Conservation (phyloP, 2,888 invertebrate species). For the Anoncus sp. region DNA sequence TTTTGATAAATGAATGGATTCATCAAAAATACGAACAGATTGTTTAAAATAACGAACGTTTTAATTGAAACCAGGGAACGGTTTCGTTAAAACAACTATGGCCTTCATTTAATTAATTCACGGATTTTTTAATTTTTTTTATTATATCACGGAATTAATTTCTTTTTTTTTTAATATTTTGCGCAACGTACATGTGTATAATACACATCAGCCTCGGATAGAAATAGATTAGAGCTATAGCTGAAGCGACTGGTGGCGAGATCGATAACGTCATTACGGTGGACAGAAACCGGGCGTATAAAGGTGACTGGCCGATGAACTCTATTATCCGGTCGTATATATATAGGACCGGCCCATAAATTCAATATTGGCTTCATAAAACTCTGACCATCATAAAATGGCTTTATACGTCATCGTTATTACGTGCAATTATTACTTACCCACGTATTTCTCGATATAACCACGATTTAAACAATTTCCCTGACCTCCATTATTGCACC, state of each 20-base stretch:
- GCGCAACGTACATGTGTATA: neutral
- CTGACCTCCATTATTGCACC: neutral
- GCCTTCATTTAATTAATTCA: no score
- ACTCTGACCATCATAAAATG: constrained; percentile 15
- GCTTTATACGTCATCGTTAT: constrained; percentile 24
- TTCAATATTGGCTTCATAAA: constrained; percentile 20
- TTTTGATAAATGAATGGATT: no score
- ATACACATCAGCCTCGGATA: constrained; percentile 23
- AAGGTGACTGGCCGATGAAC: constrained; percentile 56
- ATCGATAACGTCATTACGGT: constrained; percentile 60
- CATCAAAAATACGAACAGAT: no score
- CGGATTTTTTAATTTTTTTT: no score
- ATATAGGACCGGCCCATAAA: constrained; percentile 25
- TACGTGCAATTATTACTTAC: neutral
- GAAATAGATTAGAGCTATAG: constrained; percentile 52
- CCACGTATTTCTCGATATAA: neutral
- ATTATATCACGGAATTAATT: no score
- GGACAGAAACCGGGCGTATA: constrained; percentile 51
- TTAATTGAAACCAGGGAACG: no score
- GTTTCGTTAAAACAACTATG: no score
- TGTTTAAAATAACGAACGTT: no score
- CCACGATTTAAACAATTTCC: neutral
- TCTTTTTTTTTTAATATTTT: constrained; percentile 11
- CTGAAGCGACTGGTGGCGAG: constrained; percentile 31
- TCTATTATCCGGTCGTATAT: constrained; percentile 15